These are phyloP conservation scores for Oxygymnocypris stewartii DNA, from an alignment of 2,113 vertebrate species.

Conservation along the genomic window DNA sequence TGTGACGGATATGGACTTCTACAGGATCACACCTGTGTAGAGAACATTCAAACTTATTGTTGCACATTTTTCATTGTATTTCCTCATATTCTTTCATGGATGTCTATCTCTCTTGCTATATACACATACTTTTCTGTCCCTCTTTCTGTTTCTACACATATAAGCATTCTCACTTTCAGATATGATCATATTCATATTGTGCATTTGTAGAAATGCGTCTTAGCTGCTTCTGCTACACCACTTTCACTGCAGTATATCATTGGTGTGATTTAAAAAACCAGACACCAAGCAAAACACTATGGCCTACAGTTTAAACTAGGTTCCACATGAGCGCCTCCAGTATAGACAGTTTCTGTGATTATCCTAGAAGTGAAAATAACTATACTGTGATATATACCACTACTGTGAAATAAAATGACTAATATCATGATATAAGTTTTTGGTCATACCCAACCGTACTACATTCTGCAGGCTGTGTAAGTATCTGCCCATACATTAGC, in stretches of 20 bases:
- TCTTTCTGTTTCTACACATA: background rate
- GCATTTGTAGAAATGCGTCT: background rate
- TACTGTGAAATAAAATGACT: background rate
- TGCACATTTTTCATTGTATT: background rate
- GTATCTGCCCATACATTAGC: slow-evolving; percentile 17
- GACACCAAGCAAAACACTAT: background rate
- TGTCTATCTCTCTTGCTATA: background rate
- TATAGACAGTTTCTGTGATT: background rate
- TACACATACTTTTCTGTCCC: background rate
- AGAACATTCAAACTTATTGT: background rate
- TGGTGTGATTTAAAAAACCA: background rate
- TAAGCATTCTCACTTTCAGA: no score
- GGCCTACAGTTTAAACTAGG: background rate
- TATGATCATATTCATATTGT: background rate
- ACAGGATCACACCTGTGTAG: background rate
- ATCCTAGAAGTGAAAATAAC: background rate
- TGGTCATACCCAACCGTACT: background rate
- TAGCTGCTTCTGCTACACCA: background rate
- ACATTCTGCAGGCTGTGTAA: background rate
- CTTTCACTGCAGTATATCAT: background rate
- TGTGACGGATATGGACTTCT: background rate
- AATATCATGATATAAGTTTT: background rate
- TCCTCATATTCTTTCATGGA: background rate
- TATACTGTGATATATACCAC: background rate
- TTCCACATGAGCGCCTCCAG: background rate